phyloP scores from a whole-genome alignment of 1,140 invertebrate species.

The Neodiprion virginianus region DNA sequence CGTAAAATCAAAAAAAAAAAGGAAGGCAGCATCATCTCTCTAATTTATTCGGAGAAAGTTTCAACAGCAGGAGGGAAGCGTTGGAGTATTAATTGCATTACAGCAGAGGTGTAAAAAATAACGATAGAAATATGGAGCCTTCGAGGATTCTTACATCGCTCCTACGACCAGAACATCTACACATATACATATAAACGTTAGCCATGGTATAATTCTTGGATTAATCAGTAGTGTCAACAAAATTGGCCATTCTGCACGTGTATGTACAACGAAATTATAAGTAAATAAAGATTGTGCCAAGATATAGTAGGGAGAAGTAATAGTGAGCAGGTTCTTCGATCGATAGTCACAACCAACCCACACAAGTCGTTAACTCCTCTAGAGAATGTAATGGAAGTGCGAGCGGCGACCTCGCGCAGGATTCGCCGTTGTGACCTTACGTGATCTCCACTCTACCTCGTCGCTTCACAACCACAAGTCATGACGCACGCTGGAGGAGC shows the following conservation, averaged over 20 bases:
- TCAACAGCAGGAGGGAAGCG: neutral
- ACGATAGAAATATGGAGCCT: no score
- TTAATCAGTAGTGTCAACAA: no score
- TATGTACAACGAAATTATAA: no score
- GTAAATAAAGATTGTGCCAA: no score
- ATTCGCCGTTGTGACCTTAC: neutral
- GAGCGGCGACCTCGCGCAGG: neutral
- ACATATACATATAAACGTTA: no score
- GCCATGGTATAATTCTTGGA: no score
- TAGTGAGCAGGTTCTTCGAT: neutral
- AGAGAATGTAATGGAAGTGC: neutral
- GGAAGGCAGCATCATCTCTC: no score
- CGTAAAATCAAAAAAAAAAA: no score
- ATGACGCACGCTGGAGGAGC: neutral
- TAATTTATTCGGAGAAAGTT: conserved; percentile 6
- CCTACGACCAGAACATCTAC: no score
- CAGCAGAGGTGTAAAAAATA: neutral
- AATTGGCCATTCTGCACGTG: no score
- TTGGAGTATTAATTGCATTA: neutral
- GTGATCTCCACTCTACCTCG: neutral
- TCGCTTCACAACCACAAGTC: neutral
- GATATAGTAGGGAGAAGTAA: no score
- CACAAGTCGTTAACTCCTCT: conserved; percentile 4
- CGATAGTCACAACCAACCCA: neutral
- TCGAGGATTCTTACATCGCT: no score